Conservation (phyloP, 2,113 vertebrate species). For the Damaliscus lunatus region DNA sequence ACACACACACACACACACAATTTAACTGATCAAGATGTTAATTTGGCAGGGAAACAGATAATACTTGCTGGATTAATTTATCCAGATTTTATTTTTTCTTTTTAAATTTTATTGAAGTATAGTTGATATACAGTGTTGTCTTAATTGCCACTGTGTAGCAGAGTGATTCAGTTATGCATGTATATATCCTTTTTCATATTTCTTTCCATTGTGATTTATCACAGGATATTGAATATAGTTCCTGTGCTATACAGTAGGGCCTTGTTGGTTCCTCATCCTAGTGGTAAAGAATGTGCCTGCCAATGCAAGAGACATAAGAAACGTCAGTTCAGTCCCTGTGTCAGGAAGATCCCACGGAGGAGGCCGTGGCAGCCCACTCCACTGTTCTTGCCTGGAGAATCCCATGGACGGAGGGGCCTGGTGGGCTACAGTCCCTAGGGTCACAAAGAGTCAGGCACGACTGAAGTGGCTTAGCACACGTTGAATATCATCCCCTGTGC, state of each 20-base stretch:
- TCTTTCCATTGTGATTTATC: background rate
- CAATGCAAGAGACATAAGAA: background rate
- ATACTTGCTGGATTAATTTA: background rate
- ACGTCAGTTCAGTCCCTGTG: background rate
- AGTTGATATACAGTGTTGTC: background rate
- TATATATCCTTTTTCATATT: background rate
- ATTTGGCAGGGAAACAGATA: background rate
- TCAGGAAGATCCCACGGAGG: background rate
- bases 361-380: background rate
- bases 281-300: background rate
- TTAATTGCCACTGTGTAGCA: background rate
- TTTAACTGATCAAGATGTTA: background rate
- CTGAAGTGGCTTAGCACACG: background rate
- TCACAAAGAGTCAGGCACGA: background rate
- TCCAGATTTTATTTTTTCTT: background rate
- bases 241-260: background rate
- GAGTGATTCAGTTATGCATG: background rate
- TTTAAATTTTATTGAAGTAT: background rate
- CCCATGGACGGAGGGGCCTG: background rate
- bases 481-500: background rate
- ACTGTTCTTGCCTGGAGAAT: background rate
- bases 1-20: background rate
- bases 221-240: background rate
- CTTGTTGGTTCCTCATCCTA: background rate
- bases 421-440: accelerated